Percentiles rank a stretch among this genome's conserved stretches.
Conservation (phyloP, 2,888 invertebrate species). For the Andricus quercusramuli region DNA sequence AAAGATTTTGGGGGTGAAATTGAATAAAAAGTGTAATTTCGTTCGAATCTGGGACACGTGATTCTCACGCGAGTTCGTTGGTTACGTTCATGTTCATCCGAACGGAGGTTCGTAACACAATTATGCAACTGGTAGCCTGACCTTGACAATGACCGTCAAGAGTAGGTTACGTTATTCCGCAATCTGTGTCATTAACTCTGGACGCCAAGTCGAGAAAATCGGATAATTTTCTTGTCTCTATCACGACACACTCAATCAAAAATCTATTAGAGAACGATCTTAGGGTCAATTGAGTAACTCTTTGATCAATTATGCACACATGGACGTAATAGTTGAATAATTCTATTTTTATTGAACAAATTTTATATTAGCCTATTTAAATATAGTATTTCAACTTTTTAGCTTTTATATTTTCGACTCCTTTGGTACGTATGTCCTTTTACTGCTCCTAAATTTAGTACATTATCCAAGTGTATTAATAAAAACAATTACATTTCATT, state of each 20-base stretch:
- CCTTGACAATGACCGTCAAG: constrained; percentile 22
- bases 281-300: not conserved
- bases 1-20: not conserved
- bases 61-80: not conserved
- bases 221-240: constrained; percentile 11
- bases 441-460: too few species aligned
- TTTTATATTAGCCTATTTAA: too few species aligned
- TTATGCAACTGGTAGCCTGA: constrained; percentile 10
- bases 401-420: too few species aligned
- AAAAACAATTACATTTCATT: too few species aligned
- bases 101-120: constrained; percentile 22
- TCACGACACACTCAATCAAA: not conserved
- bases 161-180: not conserved
- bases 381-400: too few species aligned
- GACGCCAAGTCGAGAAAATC: constrained; percentile 6
- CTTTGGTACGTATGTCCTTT: too few species aligned
- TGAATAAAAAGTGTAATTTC: not conserved
- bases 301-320: not conserved
- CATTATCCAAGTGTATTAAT: too few species aligned
- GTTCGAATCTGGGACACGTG: not conserved
- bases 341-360: too few species aligned
- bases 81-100: not conserved
- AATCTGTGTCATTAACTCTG: constrained; percentile 31
- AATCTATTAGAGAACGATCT: not conserved
- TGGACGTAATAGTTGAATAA: not conserved